Conservation (phyloP, 2,113 vertebrate genomes). For the Lucifuga dentata region DNA sequence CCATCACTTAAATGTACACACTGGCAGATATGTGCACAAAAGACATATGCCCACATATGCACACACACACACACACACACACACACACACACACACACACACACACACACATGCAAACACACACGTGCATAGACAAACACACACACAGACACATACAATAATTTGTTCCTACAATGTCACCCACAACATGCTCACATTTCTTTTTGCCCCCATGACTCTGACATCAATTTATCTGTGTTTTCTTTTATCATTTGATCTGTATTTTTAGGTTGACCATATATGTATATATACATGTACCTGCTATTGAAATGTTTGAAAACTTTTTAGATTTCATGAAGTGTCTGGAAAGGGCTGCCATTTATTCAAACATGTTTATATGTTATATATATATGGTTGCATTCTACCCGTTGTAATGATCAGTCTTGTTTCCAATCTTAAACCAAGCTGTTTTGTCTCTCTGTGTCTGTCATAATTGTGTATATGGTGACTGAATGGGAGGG, state of each 20-base stretch:
- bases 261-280: background rate
- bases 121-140: conserved; percentile 1
- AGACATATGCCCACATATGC: background rate
- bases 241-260: background rate
- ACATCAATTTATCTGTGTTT: background rate
- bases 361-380: conserved; percentile 13
- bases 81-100: background rate
- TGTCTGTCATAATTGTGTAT: background rate
- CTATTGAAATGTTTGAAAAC: background rate
- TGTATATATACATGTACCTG: background rate
- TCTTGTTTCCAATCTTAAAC: conserved; percentile 1
- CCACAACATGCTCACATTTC: background rate
- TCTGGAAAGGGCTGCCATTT: conserved; percentile 36
- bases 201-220: background rate
- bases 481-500: too few relatives aligned
- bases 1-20: background rate
- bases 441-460: background rate
- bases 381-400: conserved; percentile 11
- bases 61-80: background rate
- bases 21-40: background rate
- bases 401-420: conserved; percentile 9
- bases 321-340: conserved; percentile 4
- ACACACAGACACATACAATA: conserved; percentile 12
- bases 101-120: background rate
- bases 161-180: background rate